phyloP scores from a whole-genome alignment of 2,797 vertebrate genomes.

The Betta splendens region DNA sequence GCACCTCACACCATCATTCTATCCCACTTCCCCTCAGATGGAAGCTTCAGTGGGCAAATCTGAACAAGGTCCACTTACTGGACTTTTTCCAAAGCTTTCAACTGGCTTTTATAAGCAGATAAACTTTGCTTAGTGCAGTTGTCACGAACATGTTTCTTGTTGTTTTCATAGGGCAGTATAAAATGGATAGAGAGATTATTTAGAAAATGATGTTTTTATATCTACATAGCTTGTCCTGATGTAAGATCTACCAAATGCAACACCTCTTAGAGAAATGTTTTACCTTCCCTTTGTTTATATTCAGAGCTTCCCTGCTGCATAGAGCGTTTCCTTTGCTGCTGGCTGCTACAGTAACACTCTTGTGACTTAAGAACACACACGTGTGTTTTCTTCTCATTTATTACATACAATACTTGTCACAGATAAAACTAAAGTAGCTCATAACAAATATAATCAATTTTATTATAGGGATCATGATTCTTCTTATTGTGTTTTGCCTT shows the following conservation, averaged over 20 bases:
- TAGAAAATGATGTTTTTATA: no score
- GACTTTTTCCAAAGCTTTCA: not conserved
- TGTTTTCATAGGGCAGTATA: not conserved
- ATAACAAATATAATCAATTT: conserved; percentile 1
- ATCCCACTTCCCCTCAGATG: no score
- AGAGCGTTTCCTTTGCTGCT: conserved; percentile 10
- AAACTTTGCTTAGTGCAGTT: no score
- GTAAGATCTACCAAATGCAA: no score
- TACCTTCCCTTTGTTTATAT: no score
- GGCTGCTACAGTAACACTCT: conserved; percentile 37
- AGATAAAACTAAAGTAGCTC: not conserved
- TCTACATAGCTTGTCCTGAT: no score
- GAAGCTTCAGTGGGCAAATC: no score
- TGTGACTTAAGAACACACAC: conserved; percentile 13
- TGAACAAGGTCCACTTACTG: not conserved
- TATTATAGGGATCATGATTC: not conserved
- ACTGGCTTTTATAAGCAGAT: not conserved
- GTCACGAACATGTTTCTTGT: no score
- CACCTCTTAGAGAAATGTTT: not conserved
- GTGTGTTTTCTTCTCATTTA: not conserved
- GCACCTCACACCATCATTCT: not conserved
- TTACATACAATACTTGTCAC: not conserved
- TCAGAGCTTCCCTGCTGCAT: no score
- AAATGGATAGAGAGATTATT: no score
- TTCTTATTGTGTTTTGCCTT: not conserved